Evolutionary conservation across 2,888 invertebrate genomes (phyloP).

Genomic region (Eulithis prunata): DNA sequence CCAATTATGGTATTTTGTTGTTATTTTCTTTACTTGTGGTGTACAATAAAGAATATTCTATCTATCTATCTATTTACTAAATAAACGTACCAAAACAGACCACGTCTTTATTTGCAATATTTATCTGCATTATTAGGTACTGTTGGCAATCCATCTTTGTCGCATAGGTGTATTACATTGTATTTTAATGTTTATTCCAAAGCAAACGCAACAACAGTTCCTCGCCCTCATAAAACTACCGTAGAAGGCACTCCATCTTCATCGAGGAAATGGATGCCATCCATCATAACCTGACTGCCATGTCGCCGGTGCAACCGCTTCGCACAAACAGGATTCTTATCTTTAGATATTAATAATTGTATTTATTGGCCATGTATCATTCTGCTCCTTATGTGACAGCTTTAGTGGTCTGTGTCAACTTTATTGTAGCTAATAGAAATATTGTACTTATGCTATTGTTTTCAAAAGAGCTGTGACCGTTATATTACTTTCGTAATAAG

Average conservation of each 20-base stretch:
- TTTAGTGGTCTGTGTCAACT: conserved; percentile 20
- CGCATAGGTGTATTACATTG: conserved; percentile 12
- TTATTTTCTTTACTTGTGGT: too few relatives aligned
- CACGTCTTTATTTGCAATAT: too few relatives aligned
- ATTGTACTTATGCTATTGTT: conserved; percentile 7
- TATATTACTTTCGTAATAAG: not conserved
- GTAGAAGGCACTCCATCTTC: conserved; percentile 27
- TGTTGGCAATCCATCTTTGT: conserved; percentile 1
- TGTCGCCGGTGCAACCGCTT: not conserved
- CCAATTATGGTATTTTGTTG: too few relatives aligned
- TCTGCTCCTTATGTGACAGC: conserved; percentile 25
- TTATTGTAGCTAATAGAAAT: conserved; percentile 27
- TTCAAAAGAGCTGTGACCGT: not conserved
- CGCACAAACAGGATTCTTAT: conserved; percentile 14
- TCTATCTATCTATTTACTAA: too few relatives aligned
- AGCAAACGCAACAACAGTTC: conserved; percentile 22
- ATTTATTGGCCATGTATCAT: conserved; percentile 30
- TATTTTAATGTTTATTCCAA: conserved; percentile 18
- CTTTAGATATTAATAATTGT: conserved; percentile 31
- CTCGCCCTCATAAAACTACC: conserved; percentile 33
- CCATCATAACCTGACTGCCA: conserved; percentile 17
- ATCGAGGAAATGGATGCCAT: conserved; percentile 30
- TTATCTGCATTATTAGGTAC: not conserved
- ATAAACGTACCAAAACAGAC: too few relatives aligned
- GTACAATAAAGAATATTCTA: too few relatives aligned